Base-by-base conservation (phyloP, 2,113 vertebrate genomes). In the Phalacrocorax pelagicus region DNA sequence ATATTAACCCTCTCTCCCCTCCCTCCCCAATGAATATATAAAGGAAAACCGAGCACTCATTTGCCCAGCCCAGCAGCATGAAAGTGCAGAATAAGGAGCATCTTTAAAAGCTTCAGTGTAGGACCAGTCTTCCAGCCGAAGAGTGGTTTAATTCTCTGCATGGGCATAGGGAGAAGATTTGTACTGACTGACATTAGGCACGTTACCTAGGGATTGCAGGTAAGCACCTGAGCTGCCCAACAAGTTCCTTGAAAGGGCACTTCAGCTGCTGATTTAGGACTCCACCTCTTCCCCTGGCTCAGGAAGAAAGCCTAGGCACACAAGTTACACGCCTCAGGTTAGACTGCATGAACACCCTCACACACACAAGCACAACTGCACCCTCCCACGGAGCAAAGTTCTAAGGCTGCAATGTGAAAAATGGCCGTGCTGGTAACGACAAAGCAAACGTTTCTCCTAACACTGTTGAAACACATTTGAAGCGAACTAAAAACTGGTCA, bases 351-450 rank as follows among this genome's bases (percentile, higher is more conserved):
- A 65, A 84, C 65, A 47, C 51, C 40, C 24, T 27, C 71, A 36
- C 24, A 6, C 42, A n/a, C 54, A 11, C 24, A 7, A 0, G 5
- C 27, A 34, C 6, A 24, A 19, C 8, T 1, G 1, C 57, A 20
- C 4, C 2, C 55, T 38, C 34, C 46, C 71, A 40, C 11, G 16
- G 57, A 51, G 63, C 47, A 49, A 58, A 24, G 42, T 52, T 65
- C 55, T 52, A 62, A 75, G 66, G 73, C 6, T 92, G 81, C 86
- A 88, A 40, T 1, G 5, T 52, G 67, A 62, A 38, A 84, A 74
- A 79, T 26, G 47, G 40, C 24, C 40, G 82, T 61, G 67, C 75
- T 88, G 89, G 69, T 19, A 79, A 54, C 6, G 75, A 84, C 32
- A 30, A 58, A 59, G 38, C 13, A 10, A 88, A 44, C 8, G 0